Evolutionary conservation across 2,113 vertebrate genomes (phyloP), one percentile per base, ranked within the genome.

Genomic region (Nannobrachium achirus): DNA sequence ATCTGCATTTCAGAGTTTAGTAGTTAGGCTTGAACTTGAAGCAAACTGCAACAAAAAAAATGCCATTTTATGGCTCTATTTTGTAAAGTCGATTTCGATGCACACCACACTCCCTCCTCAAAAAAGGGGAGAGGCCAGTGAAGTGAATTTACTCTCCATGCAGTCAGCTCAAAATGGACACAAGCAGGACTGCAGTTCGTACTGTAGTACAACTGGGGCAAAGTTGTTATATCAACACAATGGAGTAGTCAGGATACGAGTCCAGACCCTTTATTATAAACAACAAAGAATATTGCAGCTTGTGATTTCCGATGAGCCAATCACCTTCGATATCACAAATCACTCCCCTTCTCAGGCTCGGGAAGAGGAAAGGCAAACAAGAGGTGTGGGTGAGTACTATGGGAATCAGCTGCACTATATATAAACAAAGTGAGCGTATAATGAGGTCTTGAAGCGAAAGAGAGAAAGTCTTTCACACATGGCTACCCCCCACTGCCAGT

Each of bases 281-380:
- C 2, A 20, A 38, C 7, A 63, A 41, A 25, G 9, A 20, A 46
- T 8, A 50, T 49, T 20, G 2, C 11, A 6, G 13, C 16, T 64
- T 60, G 40, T 25, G 13, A 49, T 62, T 19, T 56, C 9, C 19
- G 59, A 58, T 6, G 3, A 44, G 15, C 1, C 19, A 80, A 40
- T 19, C 63, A 69, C 1, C 59, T n/a, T n/a, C n/a, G n/a, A 38
- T 66, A 50, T 46, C 1, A 0, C 50, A 0, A 56, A 50, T 46
- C 60, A 75, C 65, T 78, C 65, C 11, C 7, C 46, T 60, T 14
- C 60, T 69, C 20, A 52, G 64, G 33, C 64, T 63, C 19, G 63
- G 67, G 58, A 69, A 66, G 63, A 75, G 76, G 80, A 76, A 80
- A 48, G 6, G 81, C 75, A 81, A 82, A 72, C 10, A 0, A n/a